phyloP scores from a whole-genome alignment of 1,140 invertebrate genomes.

The Drosophila carrolli region DNA sequence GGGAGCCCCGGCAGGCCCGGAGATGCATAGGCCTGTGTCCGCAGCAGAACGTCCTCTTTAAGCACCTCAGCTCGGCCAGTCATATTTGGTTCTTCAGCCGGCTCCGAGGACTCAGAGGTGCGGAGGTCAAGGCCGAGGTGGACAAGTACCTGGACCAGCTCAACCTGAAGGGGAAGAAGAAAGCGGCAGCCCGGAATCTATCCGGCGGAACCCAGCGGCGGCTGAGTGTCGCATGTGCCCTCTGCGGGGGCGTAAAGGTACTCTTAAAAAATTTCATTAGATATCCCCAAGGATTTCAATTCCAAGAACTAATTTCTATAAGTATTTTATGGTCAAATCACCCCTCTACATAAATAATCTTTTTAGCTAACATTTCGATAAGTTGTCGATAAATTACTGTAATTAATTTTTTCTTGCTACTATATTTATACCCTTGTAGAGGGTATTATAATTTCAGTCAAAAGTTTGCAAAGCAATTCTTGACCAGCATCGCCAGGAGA shows the following conservation, averaged over 20 bases:
- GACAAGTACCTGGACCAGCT: conserved; percentile 35
- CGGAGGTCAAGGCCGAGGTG: conserved; percentile 19
- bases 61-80: conserved; percentile 93
- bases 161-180: conserved; percentile 29
- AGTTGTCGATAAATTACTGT: no score
- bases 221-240: conserved; percentile 90
- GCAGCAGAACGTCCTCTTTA: conserved; percentile 96
- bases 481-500: no score
- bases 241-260: conserved; percentile 87
- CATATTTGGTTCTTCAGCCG: conserved; percentile 87
- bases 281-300: no score
- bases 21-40: conserved; percentile 91
- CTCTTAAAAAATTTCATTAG: no score
- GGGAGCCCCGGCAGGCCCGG: conserved; percentile 52
- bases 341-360: no score
- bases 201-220: conserved; percentile 94
- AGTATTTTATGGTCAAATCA: no score
- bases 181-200: conserved; percentile 82
- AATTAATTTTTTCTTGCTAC: no score
- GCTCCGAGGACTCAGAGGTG: conserved; percentile 31
- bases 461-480: no score
- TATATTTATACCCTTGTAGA: no score
- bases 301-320: no score
- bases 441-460: no score
- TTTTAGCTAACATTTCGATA: no score